phyloP scores from a whole-genome alignment of 2,888 invertebrate species.

The Plagiodera versicolora region DNA sequence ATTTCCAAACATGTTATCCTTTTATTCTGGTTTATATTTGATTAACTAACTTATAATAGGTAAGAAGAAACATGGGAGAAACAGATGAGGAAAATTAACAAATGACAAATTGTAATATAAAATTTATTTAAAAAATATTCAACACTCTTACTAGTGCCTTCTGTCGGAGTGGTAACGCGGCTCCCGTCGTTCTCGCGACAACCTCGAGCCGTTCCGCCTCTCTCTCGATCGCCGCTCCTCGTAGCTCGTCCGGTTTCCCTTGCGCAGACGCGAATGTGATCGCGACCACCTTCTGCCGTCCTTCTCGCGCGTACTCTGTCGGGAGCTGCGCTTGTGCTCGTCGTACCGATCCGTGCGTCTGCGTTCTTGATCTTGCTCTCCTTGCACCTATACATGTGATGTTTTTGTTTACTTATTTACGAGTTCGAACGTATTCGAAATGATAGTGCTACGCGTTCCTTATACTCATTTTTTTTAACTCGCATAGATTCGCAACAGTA shows the following conservation, averaged over 20 bases:
- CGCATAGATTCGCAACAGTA: too few relatives aligned
- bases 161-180: conserved; percentile 19
- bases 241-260: background rate
- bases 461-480: too few relatives aligned
- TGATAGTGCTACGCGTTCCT: too few relatives aligned
- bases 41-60: too few relatives aligned
- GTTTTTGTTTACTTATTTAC: too few relatives aligned
- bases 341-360: too few relatives aligned
- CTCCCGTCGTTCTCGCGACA: conserved; percentile 15
- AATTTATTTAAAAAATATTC: conserved; percentile 15
- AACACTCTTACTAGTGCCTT: conserved; percentile 7
- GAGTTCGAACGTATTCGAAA: too few relatives aligned
- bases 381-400: background rate
- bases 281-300: background rate
- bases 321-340: too few relatives aligned
- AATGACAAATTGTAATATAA: conserved; percentile 10
- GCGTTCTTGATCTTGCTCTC: background rate
- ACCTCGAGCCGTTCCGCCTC: background rate
- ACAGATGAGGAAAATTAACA: background rate
- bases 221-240: conserved; percentile 10
- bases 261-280: too few relatives aligned
- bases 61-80: too few relatives aligned
- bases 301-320: background rate
- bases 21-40: too few relatives aligned
- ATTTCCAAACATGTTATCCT: too few relatives aligned